Evolutionary conservation across 2,888 invertebrate species (phyloP).

Genomic region (Cordylochernes scorpioides): DNA sequence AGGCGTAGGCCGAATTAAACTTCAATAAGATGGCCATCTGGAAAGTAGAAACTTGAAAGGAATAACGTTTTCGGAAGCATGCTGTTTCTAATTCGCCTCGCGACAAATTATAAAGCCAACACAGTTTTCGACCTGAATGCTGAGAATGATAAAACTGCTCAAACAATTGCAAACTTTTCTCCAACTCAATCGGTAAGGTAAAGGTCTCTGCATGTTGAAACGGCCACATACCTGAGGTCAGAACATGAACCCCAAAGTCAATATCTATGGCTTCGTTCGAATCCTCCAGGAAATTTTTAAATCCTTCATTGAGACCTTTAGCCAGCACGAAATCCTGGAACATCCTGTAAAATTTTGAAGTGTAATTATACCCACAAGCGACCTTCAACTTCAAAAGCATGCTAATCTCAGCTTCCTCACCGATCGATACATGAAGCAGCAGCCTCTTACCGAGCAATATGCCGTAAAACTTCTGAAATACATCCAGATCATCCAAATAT

Average conservation of each 20-base stretch:
- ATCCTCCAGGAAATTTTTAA: slow-evolving; percentile 49
- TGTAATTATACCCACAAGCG: slow-evolving; percentile 98
- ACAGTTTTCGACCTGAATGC: slow-evolving; percentile 85
- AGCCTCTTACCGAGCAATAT: too few species aligned
- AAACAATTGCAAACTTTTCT: slow-evolving; percentile 76
- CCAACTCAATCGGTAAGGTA: slow-evolving; percentile 74
- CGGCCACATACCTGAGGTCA: slow-evolving; percentile 96
- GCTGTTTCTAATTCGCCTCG: slow-evolving; percentile 88
- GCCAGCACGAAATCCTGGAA: slow-evolving; percentile 95
- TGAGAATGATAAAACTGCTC: slow-evolving; percentile 82
- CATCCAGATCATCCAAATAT: too few species aligned
- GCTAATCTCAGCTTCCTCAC: too few species aligned
- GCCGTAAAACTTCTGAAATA: too few species aligned
- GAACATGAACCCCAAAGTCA: slow-evolving; percentile 31
- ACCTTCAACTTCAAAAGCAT: too few species aligned
- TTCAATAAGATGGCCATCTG: slow-evolving; percentile 94
- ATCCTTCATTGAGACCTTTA: slow-evolving; percentile 86
- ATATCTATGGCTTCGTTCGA: slow-evolving; percentile 46
- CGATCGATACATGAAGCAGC: too few species aligned
- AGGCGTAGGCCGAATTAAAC: slow-evolving; percentile 65
- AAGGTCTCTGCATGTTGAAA: slow-evolving; percentile 83
- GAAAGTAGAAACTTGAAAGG: slow-evolving; percentile 61
- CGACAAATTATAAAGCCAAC: slow-evolving; percentile 94
- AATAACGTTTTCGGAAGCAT: slow-evolving; percentile 48
- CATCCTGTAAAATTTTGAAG: slow-evolving; percentile 93